phyloP scores from a whole-genome alignment of 2,888 invertebrate species.

The Microchrysa polita region DNA sequence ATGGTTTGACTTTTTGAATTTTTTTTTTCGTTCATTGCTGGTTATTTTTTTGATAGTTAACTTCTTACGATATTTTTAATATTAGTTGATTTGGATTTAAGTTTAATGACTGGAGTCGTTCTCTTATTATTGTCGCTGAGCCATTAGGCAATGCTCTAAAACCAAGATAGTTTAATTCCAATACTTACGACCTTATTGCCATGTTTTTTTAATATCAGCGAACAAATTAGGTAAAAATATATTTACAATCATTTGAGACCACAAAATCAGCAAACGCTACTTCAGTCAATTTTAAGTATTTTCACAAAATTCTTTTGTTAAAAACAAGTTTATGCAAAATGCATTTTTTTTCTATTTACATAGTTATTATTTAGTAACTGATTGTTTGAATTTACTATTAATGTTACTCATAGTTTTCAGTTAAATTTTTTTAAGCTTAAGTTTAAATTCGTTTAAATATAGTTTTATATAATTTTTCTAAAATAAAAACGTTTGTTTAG shows the following conservation, averaged over 20 bases:
- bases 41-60: not conserved
- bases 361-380: not conserved
- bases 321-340: too few species aligned
- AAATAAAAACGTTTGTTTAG: not conserved
- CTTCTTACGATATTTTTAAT: not conserved
- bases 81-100: not conserved
- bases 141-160: not conserved
- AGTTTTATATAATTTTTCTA: not conserved
- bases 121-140: not conserved
- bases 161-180: too few species aligned
- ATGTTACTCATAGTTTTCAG: not conserved
- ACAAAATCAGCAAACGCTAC: too few species aligned
- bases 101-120: not conserved
- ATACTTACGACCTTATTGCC: too few species aligned
- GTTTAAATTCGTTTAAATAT: slow-evolving; percentile 7
- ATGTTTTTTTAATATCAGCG: too few species aligned
- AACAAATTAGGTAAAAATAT: too few species aligned
- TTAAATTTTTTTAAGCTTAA: slow-evolving; percentile 4
- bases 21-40: not conserved
- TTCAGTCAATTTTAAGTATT: too few species aligned
- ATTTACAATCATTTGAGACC: too few species aligned
- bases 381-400: not conserved
- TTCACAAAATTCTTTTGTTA: too few species aligned
- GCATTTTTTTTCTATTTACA: too few species aligned
- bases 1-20: not conserved